Conservation (phyloP, 2,888 invertebrate species). For the Beris morrisii region DNA sequence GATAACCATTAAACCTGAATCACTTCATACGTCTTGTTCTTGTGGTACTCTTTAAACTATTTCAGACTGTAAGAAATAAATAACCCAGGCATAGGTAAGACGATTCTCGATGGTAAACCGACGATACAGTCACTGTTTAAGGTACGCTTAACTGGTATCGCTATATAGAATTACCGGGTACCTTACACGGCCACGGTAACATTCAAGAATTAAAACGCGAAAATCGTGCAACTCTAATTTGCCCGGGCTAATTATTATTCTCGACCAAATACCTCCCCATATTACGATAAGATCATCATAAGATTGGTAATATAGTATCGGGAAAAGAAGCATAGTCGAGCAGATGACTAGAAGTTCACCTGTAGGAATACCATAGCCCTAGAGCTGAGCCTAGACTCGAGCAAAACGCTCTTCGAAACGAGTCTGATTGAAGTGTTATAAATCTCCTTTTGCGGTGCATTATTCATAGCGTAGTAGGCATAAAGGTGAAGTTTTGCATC, state of each 20-base stretch:
- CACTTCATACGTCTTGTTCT: too few relatives aligned
- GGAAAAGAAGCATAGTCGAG: neutral
- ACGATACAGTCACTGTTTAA: too few relatives aligned
- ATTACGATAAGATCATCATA: constrained; percentile 12
- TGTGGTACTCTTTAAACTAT: too few relatives aligned
- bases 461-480: constrained; percentile 31
- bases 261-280: neutral
- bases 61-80: too few relatives aligned
- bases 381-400: neutral
- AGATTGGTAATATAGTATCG: constrained; percentile 1
- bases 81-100: too few relatives aligned
- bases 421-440: constrained; percentile 36
- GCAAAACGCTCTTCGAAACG: neutral
- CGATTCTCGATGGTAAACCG: too few relatives aligned
- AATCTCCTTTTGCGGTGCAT: constrained; percentile 36
- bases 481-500: constrained; percentile 26
- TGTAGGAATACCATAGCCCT: neutral
- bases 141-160: too few relatives aligned
- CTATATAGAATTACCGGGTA: too few relatives aligned
- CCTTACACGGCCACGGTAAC: too few relatives aligned
- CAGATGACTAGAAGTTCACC: constrained; percentile 2
- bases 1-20: too few relatives aligned
- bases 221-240: constrained; percentile 33
- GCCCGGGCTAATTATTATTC: constrained; percentile 34
- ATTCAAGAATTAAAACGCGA: neutral